phyloP scores from a whole-genome alignment of 2,113 vertebrate species.

The Heliornis fulica region DNA sequence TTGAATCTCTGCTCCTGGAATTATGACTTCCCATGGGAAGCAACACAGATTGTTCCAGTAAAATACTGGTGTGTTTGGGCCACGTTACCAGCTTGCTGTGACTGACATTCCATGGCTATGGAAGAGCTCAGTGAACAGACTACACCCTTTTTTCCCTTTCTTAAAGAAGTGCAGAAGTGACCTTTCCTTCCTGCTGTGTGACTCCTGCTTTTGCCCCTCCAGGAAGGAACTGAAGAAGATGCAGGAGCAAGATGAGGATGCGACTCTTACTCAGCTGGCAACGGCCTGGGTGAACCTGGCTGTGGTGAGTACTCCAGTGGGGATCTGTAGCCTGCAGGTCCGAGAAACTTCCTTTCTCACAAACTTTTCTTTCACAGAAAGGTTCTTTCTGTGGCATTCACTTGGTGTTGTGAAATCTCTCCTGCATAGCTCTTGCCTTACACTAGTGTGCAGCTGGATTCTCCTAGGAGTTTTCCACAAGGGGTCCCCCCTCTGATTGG shows the following conservation, averaged over 20 bases:
- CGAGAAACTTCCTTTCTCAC: no score
- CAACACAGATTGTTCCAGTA: background rate
- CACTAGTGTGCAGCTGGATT: rapidly evolving
- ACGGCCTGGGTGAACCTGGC: slow-evolving; percentile 94
- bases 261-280: slow-evolving; percentile 92
- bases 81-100: rapidly evolving
- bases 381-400: rapidly evolving
- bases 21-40: rapidly evolving
- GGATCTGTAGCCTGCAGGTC: no score
- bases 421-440: rapidly evolving
- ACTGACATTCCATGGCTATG: background rate
- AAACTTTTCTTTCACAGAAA: no score
- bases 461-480: background rate
- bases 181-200: background rate
- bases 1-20: no score
- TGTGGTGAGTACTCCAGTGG: slow-evolving; percentile 66
- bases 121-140: background rate
- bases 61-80: background rate
- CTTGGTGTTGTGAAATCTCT: background rate
- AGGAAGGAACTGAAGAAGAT: slow-evolving; percentile 98
- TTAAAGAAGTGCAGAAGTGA: background rate
- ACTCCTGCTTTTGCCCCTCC: background rate
- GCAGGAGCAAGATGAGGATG: slow-evolving; percentile 95
- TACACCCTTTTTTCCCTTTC: rapidly evolving
- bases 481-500: background rate